Evolutionary conservation across 2,797 vertebrate genomes (phyloP).

Genomic region (Rhincodon typus): DNA sequence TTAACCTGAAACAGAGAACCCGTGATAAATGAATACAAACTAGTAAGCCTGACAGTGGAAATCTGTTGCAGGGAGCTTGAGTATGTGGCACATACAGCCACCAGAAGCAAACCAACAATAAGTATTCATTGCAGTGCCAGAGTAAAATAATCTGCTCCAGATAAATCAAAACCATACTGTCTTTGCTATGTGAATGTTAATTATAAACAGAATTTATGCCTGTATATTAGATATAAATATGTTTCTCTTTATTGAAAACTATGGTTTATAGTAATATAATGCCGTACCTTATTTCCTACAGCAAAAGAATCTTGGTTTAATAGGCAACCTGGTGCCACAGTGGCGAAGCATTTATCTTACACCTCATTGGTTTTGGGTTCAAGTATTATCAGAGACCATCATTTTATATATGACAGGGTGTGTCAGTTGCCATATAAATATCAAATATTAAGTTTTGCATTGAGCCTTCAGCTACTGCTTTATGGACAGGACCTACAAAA

Average conservation of each 20-base stretch:
- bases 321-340: not conserved
- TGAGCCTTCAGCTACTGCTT: not conserved
- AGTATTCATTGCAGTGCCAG: not conserved
- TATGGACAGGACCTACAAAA: not conserved
- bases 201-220: constrained; percentile 22
- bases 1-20: not conserved
- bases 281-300: constrained; percentile 27
- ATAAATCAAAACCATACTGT: constrained; percentile 26
- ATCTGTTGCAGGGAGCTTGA: not conserved
- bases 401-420: not conserved
- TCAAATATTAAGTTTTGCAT: not conserved
- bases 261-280: constrained; percentile 21
- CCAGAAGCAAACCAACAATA: not conserved
- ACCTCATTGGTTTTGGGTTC: constrained; percentile 3
- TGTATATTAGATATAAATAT: constrained; percentile 22
- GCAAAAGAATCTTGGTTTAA: not conserved
- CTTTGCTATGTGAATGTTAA: constrained; percentile 14
- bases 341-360: not conserved
- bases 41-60: not conserved
- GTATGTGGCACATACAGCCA: not conserved
- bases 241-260: constrained; percentile 20
- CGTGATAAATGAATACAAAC: not conserved
- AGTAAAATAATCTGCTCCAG: constrained; percentile 15
- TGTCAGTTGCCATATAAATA: not conserved
- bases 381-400: not conserved